Conservation (phyloP, 2,113 vertebrate species). For the Ploceus nigricollis region DNA sequence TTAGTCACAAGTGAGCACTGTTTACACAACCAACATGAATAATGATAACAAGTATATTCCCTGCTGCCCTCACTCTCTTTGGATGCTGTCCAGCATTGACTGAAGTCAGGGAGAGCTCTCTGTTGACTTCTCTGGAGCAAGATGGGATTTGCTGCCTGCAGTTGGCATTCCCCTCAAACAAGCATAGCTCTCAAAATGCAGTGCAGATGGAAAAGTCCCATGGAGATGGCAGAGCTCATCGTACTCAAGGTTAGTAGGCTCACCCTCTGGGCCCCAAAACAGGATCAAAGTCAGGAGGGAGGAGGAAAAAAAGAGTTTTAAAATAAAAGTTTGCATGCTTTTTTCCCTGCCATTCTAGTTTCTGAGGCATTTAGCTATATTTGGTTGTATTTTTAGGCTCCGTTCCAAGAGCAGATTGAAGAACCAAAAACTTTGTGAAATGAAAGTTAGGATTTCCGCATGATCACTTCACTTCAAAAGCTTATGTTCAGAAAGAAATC, state of each 20-base stretch:
- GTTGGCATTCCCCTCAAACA: neutral
- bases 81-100: constrained; percentile 32
- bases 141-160: neutral
- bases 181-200: neutral
- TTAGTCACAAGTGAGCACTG: constrained; percentile 7
- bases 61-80: constrained; percentile 42
- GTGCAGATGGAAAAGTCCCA: neutral
- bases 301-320: neutral
- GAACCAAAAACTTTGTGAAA: constrained; percentile 9
- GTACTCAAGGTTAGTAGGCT: neutral
- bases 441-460: neutral
- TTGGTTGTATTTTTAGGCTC: constrained; percentile 40
- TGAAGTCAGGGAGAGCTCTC: constrained; percentile 25
- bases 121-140: constrained; percentile 11
- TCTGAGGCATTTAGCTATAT: constrained; percentile 14
- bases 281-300: neutral
- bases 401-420: neutral
- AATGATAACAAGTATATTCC: constrained; percentile 49
- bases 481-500: neutral
- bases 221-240: neutral
- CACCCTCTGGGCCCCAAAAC: neutral
- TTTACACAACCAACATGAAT: constrained; percentile 33
- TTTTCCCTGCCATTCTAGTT: neutral
- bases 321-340: neutral
- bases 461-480: constrained; percentile 9